Conservation (phyloP, 2,888 invertebrate genomes). For the Periphyllus acericola region DNA sequence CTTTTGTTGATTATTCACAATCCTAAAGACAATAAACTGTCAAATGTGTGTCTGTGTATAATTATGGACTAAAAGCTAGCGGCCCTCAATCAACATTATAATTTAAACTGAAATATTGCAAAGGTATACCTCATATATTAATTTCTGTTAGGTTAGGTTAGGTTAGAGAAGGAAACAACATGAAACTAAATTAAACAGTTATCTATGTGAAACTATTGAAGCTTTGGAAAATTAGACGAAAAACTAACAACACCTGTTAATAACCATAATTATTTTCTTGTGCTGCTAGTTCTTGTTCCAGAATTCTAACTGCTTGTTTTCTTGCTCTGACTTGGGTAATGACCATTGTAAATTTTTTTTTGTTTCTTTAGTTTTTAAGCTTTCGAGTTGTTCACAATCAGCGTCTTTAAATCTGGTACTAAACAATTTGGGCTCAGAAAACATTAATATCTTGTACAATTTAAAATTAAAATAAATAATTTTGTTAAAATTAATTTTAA, state of each 20-base stretch:
- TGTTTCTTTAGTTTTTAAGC: conserved; percentile 29
- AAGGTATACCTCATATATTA: too few relatives aligned
- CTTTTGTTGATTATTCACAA: neutral
- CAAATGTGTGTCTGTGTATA: too few relatives aligned
- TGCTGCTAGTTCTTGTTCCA: conserved; percentile 43
- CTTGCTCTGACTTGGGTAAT: conserved; percentile 31
- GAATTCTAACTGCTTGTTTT: conserved; percentile 43
- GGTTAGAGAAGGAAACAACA: too few relatives aligned
- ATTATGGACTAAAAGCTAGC: too few relatives aligned
- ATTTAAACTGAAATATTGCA: too few relatives aligned
- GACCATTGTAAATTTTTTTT: conserved; percentile 45
- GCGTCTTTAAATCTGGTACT: conserved; percentile 52
- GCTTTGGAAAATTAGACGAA: too few relatives aligned
- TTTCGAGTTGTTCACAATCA: conserved; percentile 29
- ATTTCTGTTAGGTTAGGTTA: too few relatives aligned
- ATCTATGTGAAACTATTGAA: too few relatives aligned
- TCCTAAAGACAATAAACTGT: neutral
- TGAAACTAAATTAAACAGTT: too few relatives aligned
- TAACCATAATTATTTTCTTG: conserved; percentile 43
- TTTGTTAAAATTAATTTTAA: neutral
- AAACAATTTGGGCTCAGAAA: conserved; percentile 45
- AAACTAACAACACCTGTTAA: conserved; percentile 3
- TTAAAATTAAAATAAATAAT: conserved; percentile 22
- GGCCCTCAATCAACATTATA: too few relatives aligned
- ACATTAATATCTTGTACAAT: conserved; percentile 34